phyloP scores from a whole-genome alignment of 2,888 invertebrate species.

The Tortrix viridana region DNA sequence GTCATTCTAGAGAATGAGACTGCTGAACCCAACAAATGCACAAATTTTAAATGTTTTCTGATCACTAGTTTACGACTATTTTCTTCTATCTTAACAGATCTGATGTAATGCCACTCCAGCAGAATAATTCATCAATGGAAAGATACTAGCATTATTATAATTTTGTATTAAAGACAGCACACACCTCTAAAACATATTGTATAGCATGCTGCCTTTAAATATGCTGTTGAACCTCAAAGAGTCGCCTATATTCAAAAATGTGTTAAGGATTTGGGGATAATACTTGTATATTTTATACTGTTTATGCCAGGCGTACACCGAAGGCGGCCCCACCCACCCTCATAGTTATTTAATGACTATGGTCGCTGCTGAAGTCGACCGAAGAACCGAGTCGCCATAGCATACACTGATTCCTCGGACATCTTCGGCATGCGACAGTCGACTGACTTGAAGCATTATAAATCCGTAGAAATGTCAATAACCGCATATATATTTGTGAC shows the following conservation, averaged over 20 bases:
- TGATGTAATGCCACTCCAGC: slow-evolving; percentile 71
- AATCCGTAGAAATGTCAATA: too few species aligned
- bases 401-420: too few species aligned
- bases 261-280: neutral
- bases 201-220: slow-evolving; percentile 75
- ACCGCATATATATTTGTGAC: too few species aligned
- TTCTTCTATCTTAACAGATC: slow-evolving; percentile 73
- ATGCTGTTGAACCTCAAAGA: slow-evolving; percentile 48
- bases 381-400: too few species aligned
- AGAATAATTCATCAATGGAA: slow-evolving; percentile 47
- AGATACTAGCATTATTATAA: slow-evolving; percentile 71
- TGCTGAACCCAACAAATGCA: slow-evolving; percentile 54
- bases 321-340: too few species aligned
- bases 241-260: neutral
- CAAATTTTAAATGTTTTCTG: slow-evolving; percentile 58
- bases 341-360: too few species aligned
- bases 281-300: too few species aligned
- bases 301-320: too few species aligned
- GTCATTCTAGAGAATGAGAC: slow-evolving; percentile 57
- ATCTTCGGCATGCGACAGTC: too few species aligned
- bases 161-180: slow-evolving; percentile 70
- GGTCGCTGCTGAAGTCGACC: too few species aligned
- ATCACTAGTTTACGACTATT: slow-evolving; percentile 64
- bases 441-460: too few species aligned
- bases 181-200: slow-evolving; percentile 83